A percentile compares a stretch with the other conserved stretches of the same genome.
Evolutionary conservation across 1,140 invertebrate genomes (phyloP).

Genomic region (Gonatopus flavifemur): DNA sequence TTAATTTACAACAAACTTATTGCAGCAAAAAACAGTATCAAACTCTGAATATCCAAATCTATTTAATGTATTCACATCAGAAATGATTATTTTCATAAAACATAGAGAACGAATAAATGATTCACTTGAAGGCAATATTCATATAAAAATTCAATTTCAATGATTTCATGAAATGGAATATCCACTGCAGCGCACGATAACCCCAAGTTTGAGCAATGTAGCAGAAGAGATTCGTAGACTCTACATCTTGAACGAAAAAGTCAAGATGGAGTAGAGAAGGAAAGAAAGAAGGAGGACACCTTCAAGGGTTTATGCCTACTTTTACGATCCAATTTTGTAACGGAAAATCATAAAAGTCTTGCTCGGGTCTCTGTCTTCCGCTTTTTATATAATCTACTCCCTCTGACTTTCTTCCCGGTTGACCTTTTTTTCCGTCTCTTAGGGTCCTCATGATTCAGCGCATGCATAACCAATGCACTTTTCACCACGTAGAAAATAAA

Average conservation of each 20-base stretch:
- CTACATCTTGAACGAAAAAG: no score
- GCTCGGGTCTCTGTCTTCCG: background rate
- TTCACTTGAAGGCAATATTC: no score
- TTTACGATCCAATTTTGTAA: conserved; percentile 31
- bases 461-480: conserved; percentile 27
- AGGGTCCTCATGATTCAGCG: conserved; percentile 16
- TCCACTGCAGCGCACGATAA: no score
- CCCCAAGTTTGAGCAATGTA: no score
- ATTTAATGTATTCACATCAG: no score
- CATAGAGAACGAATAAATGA: no score
- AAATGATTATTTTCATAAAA: no score
- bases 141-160: no score
- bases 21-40: no score
- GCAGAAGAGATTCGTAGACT: conserved; percentile 19
- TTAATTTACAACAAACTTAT: no score
- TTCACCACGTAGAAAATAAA: conserved; percentile 2
- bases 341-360: conserved; percentile 13
- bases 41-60: no score
- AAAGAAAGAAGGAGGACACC: conserved; percentile 9
- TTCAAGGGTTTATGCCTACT: conserved; percentile 21
- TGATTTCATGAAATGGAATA: no score
- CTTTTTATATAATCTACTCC: background rate
- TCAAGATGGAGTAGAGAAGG: conserved; percentile 9
- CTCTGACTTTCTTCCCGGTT: background rate
- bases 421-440: conserved; percentile 16